Percentiles rank a stretch among this genome's conserved stretches.
These are phyloP conservation scores for Tyrophagus putrescentiae DNA, from an alignment of 1,140 invertebrate genomes.

Conservation along the genomic window DNA sequence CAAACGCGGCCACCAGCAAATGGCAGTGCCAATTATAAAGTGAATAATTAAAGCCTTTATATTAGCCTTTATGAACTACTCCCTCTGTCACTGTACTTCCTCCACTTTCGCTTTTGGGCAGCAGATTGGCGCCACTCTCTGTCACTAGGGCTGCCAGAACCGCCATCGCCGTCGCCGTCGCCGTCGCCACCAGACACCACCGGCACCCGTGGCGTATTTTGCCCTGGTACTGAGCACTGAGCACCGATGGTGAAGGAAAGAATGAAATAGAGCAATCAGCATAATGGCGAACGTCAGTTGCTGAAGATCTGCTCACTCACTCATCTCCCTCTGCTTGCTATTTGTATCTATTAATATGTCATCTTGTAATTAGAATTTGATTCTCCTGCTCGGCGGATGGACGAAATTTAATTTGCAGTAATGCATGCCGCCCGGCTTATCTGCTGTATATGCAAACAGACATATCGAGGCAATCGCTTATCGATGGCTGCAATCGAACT, in stretches of 20 bases:
- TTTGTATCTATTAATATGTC: slow-evolving; percentile 16
- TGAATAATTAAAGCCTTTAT: slow-evolving; percentile 13
- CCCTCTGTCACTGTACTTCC: not conserved
- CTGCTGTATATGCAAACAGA: slow-evolving; percentile 14
- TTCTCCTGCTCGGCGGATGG: not conserved
- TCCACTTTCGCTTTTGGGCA: not conserved
- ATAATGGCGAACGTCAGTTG: not conserved
- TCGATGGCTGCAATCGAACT: slow-evolving; percentile 3
- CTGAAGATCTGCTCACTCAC: not conserved
- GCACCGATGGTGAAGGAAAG: too few species aligned
- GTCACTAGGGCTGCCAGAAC: too few species aligned
- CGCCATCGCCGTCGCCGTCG: too few species aligned
- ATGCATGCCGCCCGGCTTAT: slow-evolving; percentile 1
- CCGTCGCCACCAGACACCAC: too few species aligned
- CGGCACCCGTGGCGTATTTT: too few species aligned
- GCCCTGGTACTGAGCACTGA: too few species aligned
- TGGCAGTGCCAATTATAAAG: slow-evolving; percentile 11
- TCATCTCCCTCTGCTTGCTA: not conserved
- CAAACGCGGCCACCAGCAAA: too few species aligned
- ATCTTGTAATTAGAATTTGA: slow-evolving; percentile 16
- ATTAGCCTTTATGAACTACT: not conserved
- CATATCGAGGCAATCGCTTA: not conserved
- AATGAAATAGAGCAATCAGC: slow-evolving; percentile 6
- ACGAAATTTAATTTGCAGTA: slow-evolving; percentile 13
- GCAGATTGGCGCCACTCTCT: slow-evolving; percentile 10